Evolutionary conservation across 2,797 vertebrate genomes (phyloP).

Genomic region (Macrochelys suwanniensis): DNA sequence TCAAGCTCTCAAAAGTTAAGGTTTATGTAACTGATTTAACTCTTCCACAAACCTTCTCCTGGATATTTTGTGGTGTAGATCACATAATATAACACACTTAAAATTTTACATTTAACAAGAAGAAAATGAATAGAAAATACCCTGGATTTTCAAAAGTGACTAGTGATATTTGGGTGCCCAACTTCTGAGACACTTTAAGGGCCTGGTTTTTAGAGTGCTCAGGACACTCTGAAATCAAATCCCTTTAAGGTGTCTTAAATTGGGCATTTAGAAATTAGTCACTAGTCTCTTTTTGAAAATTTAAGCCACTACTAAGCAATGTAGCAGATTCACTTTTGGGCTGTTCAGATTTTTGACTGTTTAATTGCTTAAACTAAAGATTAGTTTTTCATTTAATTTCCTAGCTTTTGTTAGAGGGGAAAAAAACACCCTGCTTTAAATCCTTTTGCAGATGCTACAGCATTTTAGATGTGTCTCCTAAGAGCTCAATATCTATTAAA

Average conservation of each 20-base stretch:
- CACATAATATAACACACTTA: background rate
- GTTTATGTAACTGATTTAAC: constrained; percentile 37
- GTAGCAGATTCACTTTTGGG: background rate
- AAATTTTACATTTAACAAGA: background rate
- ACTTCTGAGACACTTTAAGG: background rate
- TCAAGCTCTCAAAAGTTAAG: background rate
- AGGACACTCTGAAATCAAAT: background rate
- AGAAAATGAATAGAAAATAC: background rate
- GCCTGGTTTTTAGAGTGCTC: background rate
- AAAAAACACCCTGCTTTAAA: background rate
- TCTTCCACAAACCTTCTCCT: constrained; percentile 40
- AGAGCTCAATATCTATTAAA: background rate
- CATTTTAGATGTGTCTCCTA: background rate
- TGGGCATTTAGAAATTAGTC: background rate
- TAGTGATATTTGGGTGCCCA: background rate
- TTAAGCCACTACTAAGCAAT: background rate
- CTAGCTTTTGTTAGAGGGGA: background rate
- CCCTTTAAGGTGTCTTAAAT: background rate
- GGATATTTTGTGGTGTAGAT: constrained; percentile 21
- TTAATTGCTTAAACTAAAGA: background rate
- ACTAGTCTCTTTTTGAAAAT: background rate
- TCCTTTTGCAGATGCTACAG: rapidly evolving
- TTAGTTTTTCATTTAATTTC: background rate
- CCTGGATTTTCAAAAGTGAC: background rate
- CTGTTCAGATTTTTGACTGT: background rate